A percentile compares a stretch with the other conserved stretches of the same genome.
phyloP scores from a whole-genome alignment of 30 jellyfish, hydroid and myxozoan genomes.

The Turritopsis rubra region DNA sequence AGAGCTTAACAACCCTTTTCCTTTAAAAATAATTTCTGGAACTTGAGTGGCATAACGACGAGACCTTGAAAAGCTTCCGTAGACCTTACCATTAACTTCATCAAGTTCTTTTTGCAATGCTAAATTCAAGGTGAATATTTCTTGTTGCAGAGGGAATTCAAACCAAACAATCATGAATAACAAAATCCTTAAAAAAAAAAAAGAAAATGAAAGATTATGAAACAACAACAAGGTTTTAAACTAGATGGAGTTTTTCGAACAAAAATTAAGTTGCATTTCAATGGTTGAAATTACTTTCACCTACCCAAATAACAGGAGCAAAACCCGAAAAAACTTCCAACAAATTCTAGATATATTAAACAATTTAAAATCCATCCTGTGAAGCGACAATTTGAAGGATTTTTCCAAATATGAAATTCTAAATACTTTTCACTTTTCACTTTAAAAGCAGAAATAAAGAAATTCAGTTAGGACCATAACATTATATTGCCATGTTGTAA shows the following conservation, averaged over 20 bases:
- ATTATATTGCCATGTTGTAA: too few species aligned
- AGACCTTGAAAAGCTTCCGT: too few species aligned
- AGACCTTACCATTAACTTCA: neutral
- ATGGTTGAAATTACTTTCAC: neutral
- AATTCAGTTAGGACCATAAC: too few species aligned
- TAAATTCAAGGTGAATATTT: neutral
- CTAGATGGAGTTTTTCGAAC: neutral
- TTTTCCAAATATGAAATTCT: neutral
- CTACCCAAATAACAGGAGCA: neutral
- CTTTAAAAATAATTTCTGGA: too few species aligned
- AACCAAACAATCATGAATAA: constrained; percentile 13
- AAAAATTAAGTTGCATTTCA: neutral
- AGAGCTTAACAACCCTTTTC: too few species aligned
- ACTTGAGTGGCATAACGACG: too few species aligned
- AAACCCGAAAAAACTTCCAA: neutral
- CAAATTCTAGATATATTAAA: neutral
- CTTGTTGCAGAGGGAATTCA: constrained; percentile 2
- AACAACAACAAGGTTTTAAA: neutral
- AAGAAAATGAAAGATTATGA: neutral
- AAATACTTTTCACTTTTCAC: neutral
- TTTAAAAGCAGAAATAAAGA: too few species aligned
- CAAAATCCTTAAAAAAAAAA: neutral
- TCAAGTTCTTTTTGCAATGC: constrained; percentile 7
- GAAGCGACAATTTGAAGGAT: too few species aligned
- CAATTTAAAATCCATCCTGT: neutral